Base-by-base conservation (phyloP, 2,113 vertebrate genomes). In the Apaloderma vittatum region DNA sequence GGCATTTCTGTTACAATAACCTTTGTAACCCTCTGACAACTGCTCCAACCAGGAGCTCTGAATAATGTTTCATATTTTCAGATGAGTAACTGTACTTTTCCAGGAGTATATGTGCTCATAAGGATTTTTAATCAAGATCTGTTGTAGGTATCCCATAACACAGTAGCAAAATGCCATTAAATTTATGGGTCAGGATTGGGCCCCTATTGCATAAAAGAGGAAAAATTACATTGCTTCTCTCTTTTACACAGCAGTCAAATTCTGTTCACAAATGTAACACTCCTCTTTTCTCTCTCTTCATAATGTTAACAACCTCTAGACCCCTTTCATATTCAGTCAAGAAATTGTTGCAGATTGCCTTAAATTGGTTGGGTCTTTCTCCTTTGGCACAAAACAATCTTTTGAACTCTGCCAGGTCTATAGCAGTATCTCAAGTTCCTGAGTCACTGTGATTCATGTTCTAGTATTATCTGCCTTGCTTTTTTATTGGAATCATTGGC, bases 1-100 rank as follows among this genome's bases (percentile, higher is more conserved):
- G 62, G 13, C 43, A 81, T 90, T 86, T 91, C 24, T 30, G 8
- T 87, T 96, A 22, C 73, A 94, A 91, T 79, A 96, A 97, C 84
- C 92, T 91, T 75, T 90, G 21, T 23, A 96, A 93, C 75, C 27
- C 34, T 91, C 48, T 93, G 81, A 86, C 72, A 87, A 43, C 15
- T 90, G 12, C n/a, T 88, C 29, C 65, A 77, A 8, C 49, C 23
- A 76, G 32, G 49, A 94, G 34, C 15, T 48, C 37, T 85, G 75
- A 68, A 72, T 5, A 63, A 32, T 3, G 20, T 65, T 77, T 82
- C 72, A 55, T 79, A 58, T 73, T 93, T 94, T 90, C 67, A 61
- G 37, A 75, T 70, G 67, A 93, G 86, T 74, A 6, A 54, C 36
- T 70, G 11, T 16, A 58, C 27, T 27, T 79, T 97, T 92, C 46